These are phyloP conservation scores for Dysmachus trigonus DNA, from an alignment of 2,888 invertebrate species.

Conservation along the genomic window DNA sequence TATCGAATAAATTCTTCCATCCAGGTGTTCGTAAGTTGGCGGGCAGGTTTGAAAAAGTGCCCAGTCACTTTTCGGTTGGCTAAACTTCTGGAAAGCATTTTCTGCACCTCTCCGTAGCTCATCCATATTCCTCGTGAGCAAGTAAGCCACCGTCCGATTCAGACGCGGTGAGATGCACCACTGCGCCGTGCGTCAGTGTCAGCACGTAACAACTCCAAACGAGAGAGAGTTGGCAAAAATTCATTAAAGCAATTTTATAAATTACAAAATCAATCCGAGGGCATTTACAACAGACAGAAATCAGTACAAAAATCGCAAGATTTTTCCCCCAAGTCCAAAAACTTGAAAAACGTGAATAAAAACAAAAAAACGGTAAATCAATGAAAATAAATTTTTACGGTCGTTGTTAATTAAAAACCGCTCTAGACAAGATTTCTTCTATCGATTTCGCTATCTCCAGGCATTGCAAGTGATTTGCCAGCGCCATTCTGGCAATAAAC, in stretches of 20 bases:
- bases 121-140: not conserved
- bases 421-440: not conserved
- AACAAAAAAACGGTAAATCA: not conserved
- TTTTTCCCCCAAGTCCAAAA: not conserved
- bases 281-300: not conserved
- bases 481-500: not conserved
- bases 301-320: not conserved
- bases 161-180: not conserved
- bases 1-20: not conserved
- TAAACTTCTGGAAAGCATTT: slow-evolving; percentile 7
- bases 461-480: not conserved
- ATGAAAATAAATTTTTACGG: not conserved
- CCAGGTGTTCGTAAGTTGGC: not conserved
- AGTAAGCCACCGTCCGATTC: not conserved
- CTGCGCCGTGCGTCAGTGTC: not conserved
- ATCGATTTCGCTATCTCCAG: not conserved
- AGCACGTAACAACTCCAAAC: not conserved
- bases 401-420: not conserved
- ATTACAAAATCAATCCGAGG: not conserved
- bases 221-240: not conserved
- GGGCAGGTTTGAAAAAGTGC: not conserved
- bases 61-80: slow-evolving; percentile 5
- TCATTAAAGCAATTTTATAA: not conserved
- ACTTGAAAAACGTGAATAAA: not conserved
- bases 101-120: not conserved